Percentiles rank a stretch among this genome's conserved stretches.
Conservation (phyloP, 2,797 vertebrate species). For the Mergus octosetaceus region DNA sequence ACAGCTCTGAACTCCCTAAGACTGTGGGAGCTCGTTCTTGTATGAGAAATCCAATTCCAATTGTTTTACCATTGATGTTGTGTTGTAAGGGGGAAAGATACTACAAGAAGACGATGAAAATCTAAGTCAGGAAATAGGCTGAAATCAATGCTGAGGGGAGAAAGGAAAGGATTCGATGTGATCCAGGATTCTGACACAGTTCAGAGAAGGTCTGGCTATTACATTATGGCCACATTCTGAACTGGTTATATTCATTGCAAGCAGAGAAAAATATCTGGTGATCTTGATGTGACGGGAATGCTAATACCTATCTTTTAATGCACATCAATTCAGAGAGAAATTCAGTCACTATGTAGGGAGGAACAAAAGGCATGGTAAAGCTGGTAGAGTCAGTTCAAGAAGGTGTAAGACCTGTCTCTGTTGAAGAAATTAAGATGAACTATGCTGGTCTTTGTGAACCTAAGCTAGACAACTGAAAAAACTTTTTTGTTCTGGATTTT, state of each 20-base stretch:
- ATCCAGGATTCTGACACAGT: not conserved
- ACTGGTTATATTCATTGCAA: not conserved
- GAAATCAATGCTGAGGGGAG: not conserved
- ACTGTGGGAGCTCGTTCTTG: not conserved
- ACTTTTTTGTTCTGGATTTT: not conserved
- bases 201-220: not conserved
- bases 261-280: not conserved
- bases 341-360: not conserved
- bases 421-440: not conserved
- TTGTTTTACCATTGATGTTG: not conserved
- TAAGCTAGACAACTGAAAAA: not conserved
- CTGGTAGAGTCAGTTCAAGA: not conserved
- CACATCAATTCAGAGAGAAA: not conserved
- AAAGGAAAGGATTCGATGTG: not conserved
- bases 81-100: not conserved
- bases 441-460: not conserved
- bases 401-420: not conserved
- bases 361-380: not conserved
- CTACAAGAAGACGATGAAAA: not conserved
- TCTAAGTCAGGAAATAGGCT: not conserved
- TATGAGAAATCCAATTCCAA: not conserved
- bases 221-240: not conserved
- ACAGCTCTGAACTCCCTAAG: not conserved
- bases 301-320: not conserved
- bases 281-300: not conserved